phyloP scores from a whole-genome alignment of 2,888 invertebrate genomes.

The Agrochola circellaris region DNA sequence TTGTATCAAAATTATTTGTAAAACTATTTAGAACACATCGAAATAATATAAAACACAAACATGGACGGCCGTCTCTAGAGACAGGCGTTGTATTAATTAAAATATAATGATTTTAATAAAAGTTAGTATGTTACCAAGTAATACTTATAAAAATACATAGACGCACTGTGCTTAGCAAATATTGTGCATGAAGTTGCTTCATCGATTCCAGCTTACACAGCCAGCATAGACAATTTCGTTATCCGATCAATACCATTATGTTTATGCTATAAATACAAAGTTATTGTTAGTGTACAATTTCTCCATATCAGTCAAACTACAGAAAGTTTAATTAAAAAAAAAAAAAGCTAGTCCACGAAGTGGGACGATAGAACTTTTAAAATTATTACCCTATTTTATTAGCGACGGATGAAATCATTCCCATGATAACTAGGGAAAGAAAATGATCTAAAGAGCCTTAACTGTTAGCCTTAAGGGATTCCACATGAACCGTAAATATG shows the following conservation, averaged over 20 bases:
- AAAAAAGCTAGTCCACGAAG: slow-evolving; percentile 34
- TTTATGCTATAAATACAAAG: slow-evolving; percentile 50
- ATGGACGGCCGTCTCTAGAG: slow-evolving; percentile 68
- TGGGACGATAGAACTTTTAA: slow-evolving; percentile 22
- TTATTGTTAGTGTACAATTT: slow-evolving; percentile 44
- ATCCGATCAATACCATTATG: slow-evolving; percentile 48
- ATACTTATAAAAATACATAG: slow-evolving; percentile 74
- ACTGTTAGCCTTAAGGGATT: slow-evolving; percentile 29
- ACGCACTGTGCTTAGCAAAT: slow-evolving; percentile 77
- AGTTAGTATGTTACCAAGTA: slow-evolving; percentile 66
- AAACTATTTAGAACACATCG: slow-evolving; percentile 67
- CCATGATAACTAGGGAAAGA: slow-evolving; percentile 42
- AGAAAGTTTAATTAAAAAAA: slow-evolving; percentile 33
- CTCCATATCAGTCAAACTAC: slow-evolving; percentile 56
- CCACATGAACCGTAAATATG: slow-evolving; percentile 38
- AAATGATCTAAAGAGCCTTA: slow-evolving; percentile 50
- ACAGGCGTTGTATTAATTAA: slow-evolving; percentile 64
- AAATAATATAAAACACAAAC: slow-evolving; percentile 69
- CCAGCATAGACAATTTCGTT: slow-evolving; percentile 62
- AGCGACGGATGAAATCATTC: slow-evolving; percentile 43
- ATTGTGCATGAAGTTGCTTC: slow-evolving; percentile 79
- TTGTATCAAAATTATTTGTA: slow-evolving; percentile 61
- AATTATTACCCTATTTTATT: slow-evolving; percentile 41
- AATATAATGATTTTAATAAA: slow-evolving; percentile 58
- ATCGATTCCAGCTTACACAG: slow-evolving; percentile 66